Evolutionary conservation across 2,797 vertebrate genomes (phyloP).

Genomic region (Sciurus vulgaris): DNA sequence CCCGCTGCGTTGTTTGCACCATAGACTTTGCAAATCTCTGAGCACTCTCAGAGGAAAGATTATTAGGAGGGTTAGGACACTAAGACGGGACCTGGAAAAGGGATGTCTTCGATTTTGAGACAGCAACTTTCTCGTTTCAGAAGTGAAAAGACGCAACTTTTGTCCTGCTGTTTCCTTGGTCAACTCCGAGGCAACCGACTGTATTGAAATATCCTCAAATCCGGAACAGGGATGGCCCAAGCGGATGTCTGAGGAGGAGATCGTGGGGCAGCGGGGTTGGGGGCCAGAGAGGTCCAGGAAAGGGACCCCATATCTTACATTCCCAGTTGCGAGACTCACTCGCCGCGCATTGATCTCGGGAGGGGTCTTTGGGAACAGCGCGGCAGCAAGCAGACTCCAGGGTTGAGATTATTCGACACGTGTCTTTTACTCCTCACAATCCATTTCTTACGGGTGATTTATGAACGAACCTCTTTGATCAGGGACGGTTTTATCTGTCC

Average conservation of each 20-base stretch:
- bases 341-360: neutral
- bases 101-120: neutral
- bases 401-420: conserved; percentile 78
- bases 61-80: neutral
- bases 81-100: neutral
- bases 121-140: neutral
- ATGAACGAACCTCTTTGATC: conserved; percentile 86
- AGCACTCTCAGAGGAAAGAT: neutral
- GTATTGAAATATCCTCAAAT: conserved; percentile 26
- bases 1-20: neutral
- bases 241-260: neutral
- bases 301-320: too few relatives aligned
- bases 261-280: neutral
- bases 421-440: conserved; percentile 80
- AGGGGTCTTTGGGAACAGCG: neutral
- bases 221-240: neutral
- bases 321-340: neutral
- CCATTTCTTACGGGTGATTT: conserved; percentile 84
- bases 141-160: neutral
- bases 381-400: neutral
- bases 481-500: conserved; percentile 84
- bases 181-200: neutral
- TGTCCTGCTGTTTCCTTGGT: neutral
- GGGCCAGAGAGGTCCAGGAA: neutral
- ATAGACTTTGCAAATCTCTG: neutral